Base-by-base conservation (phyloP, 2,113 vertebrate species). In the Stomatorhinus ivindoensis region DNA sequence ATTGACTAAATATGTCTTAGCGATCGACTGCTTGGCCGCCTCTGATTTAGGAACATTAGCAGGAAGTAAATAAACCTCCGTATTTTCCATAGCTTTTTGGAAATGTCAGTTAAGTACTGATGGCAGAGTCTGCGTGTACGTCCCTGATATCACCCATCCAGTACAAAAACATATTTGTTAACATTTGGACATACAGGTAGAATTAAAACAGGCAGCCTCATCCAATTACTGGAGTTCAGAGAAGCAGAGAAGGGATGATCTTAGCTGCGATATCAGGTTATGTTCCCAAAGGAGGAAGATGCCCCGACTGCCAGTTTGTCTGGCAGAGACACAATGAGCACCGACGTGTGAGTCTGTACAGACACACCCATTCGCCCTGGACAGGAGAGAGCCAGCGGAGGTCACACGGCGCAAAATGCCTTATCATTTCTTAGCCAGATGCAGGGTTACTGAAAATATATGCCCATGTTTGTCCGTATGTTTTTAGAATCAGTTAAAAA, bases 251-350 rank as follows among this genome's bases (percentile, higher is more conserved):
- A 46, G 44, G 87, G n/a, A 46, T 21, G 58, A 61, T 61, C 87
- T 65, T 42, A 44, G 55, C 55, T 65, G 42, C 2, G 11, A 27
- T 88, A 88, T 88, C 87, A 69, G 55, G 58, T 46, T 65, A 24
- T 2, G 4, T 47, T 61, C 87, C 58, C 55, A 27, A 31, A 4
- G 65, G 84, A 89, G 69, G 31, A 80, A 39, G 35, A 42, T 80
- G 73, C 31, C 44, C 86, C 47, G 55, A 2, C 11, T 92, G 89
- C 89, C 90, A 91, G 89, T 88, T 90, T 65, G 31, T 76, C 35
- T 35, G 15, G 69, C 27, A 7, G 8, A 84, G 3, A 44, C 55
- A 90, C 87, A 92, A 91, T 89, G 91, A 89, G 53, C 73, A 50
- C 21, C 61, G 69, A 90, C 58, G 89, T 87, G 69, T 27, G 85